Evolutionary conservation across 2,888 invertebrate species (phyloP).

Genomic region (Stegana nigrithorax): DNA sequence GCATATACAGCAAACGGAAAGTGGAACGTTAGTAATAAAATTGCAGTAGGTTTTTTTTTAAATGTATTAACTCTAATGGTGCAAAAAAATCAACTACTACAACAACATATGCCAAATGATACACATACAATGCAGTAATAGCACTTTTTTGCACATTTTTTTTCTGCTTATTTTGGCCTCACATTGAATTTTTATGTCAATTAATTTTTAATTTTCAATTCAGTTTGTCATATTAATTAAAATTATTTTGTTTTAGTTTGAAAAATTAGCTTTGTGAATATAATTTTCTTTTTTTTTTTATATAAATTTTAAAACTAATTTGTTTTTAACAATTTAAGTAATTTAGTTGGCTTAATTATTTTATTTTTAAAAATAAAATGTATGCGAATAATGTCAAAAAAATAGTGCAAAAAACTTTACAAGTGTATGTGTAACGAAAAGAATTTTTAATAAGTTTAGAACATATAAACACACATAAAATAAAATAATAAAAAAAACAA

Average conservation of each 20-base stretch:
- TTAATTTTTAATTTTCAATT: not conserved
- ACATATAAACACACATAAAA: slow-evolving; percentile 37
- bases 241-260: slow-evolving; percentile 11
- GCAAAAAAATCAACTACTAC: slow-evolving; percentile 15
- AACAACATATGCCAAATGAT: slow-evolving; percentile 4
- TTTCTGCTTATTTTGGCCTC: too few species aligned
- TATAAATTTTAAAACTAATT: not conserved
- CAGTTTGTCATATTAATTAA: not conserved
- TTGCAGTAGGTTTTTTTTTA: too few species aligned
- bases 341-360: not conserved
- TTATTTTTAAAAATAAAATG: slow-evolving; percentile 15
- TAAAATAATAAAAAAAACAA: slow-evolving; percentile 21
- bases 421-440: not conserved
- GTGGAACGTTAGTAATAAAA: slow-evolving; percentile 7
- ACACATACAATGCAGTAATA: slow-evolving; percentile 42
- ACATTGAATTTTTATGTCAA: too few species aligned
- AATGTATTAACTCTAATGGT: slow-evolving; percentile 7
- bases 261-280: slow-evolving; percentile 12
- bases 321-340: slow-evolving; percentile 11
- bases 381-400: slow-evolving; percentile 20
- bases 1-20: not conserved
- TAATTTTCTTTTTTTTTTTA: slow-evolving; percentile 6
- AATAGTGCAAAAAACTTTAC: slow-evolving; percentile 64
- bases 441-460: slow-evolving; percentile 23
- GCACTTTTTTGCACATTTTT: slow-evolving; percentile 62